phyloP scores from a whole-genome alignment of 2,888 invertebrate species.

The Plebejus argus region DNA sequence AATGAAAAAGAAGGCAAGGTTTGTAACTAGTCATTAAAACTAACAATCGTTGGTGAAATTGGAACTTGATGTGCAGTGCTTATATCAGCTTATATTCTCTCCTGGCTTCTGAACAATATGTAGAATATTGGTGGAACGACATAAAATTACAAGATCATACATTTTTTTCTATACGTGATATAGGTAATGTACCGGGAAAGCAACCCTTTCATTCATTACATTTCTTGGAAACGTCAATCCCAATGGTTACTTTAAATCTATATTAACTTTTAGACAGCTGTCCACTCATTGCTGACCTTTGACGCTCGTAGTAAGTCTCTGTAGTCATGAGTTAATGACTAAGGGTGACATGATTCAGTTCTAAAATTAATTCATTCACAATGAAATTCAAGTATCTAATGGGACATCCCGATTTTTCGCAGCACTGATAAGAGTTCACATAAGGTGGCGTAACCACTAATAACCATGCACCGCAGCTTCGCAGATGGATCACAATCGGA shows the following conservation, averaged over 20 bases:
- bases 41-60: no score
- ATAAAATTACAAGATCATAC: no score
- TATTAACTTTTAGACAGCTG: not conserved
- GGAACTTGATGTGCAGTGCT: no score
- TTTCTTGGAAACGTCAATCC: not conserved
- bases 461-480: slow-evolving; percentile 39
- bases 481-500: slow-evolving; percentile 56
- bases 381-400: slow-evolving; percentile 20
- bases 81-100: no score
- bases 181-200: not conserved
- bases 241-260: not conserved
- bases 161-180: no score
- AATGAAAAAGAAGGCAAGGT: no score
- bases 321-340: slow-evolving; percentile 35
- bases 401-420: slow-evolving; percentile 41
- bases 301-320: not conserved
- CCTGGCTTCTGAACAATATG: no score
- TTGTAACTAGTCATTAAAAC: no score
- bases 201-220: not conserved
- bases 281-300: not conserved
- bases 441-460: slow-evolving; percentile 11
- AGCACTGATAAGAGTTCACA: slow-evolving; percentile 63
- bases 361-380: slow-evolving; percentile 37
- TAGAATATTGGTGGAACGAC: no score
- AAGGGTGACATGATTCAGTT: slow-evolving; percentile 39